phyloP scores from a whole-genome alignment of 2,113 vertebrate species.

The Lontra canadensis region DNA sequence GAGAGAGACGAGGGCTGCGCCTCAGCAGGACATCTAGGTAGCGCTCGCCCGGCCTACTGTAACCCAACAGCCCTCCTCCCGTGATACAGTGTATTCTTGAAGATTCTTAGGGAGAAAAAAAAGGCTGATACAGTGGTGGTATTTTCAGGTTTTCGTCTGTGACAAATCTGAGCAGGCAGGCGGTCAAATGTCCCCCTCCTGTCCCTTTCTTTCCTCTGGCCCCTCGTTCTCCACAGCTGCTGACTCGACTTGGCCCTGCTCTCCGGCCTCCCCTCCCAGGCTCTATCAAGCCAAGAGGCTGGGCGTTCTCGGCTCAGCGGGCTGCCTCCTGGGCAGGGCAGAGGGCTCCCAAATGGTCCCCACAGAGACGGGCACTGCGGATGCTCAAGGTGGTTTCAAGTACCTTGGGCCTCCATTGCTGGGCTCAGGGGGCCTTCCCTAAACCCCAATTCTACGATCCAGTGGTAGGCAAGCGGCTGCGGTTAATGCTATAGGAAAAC shows the following conservation, averaged over 20 bases:
- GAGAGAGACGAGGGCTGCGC: constrained; percentile 34
- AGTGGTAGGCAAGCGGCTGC: background rate
- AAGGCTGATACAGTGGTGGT: background rate
- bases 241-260: background rate
- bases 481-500: background rate
- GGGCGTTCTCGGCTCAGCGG: background rate
- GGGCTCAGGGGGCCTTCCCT: background rate
- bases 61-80: background rate
- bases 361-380: background rate
- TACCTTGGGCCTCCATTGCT: background rate
- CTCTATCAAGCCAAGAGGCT: background rate
- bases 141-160: background rate
- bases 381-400: background rate
- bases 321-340: background rate
- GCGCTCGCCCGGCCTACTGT: background rate
- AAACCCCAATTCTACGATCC: background rate
- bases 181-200: background rate
- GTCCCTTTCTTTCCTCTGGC: background rate
- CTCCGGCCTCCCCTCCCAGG: background rate
- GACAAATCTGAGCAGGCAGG: background rate
- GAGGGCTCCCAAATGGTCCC: background rate
- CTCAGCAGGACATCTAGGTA: background rate
- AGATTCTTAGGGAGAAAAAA: background rate
- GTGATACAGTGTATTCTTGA: too few relatives aligned
- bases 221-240: background rate